Base-by-base conservation (phyloP, 2,888 invertebrate species). In the Cataglyphis livida region DNA sequence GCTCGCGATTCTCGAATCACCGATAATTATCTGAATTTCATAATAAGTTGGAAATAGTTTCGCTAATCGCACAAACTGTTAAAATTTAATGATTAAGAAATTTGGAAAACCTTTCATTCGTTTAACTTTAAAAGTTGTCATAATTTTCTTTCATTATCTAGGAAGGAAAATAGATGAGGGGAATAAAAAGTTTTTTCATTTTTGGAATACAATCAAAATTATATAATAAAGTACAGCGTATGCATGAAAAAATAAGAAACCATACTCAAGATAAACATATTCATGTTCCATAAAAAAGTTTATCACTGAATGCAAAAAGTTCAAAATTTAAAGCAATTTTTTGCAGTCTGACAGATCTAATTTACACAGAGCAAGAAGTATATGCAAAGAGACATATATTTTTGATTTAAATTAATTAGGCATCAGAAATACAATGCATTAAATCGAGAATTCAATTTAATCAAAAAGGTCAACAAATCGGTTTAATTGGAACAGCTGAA, bases 371-470 rank as follows among this genome's bases (percentile, higher is more conserved):
- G 18, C 0, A 21, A 71, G 9, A 54, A 54, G 18, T 70, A 18
- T 35, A 21, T 70, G n/a, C 3, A 35, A 54, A 38, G 5, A 15
- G 1, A 70, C 35, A 21, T 12, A 57, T 38, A 41, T 74, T 25
- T 44, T 21, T 62, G 0, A 3, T 25, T 41, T 64, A 25, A n/a
- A 48, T 12, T 18, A 51, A 51, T 9, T 65, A 64, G 25, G 7
- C 9, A 2, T 21, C 0, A 35, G 38, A 51, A 65, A 38, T 25
- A 12, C 21, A 44, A 7, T 10, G 18, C 32, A 18, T 38, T 21
- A 38, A 35, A 38, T 76, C 15, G 48, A 38, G 28, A 66, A 41
- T 76, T 18, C 5, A 76, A 76, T 65, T 66, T n/a, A 76, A 65
- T 21, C 12, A 28, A 76, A 41, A 66, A 54, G 12, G 18, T 28